Evolutionary conservation across 1,140 invertebrate genomes (phyloP), one percentile per base, ranked within the genome.

Genomic region (Drosophila setifemur): DNA sequence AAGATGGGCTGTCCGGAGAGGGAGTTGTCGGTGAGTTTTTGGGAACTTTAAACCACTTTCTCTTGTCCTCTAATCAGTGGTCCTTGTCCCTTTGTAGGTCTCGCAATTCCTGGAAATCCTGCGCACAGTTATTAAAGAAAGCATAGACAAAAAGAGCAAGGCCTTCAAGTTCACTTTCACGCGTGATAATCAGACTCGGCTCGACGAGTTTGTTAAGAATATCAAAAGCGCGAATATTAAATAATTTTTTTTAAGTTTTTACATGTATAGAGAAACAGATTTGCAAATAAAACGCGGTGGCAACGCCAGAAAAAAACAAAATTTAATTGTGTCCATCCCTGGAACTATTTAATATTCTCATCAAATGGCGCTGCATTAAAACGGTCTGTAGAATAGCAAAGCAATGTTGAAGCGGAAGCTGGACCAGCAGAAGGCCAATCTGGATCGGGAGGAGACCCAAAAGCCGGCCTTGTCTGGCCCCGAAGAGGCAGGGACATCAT

Each of bases 1-100:
- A 92, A 93, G 87, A 76, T 92, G 25, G 91, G 92, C n/a, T 92
- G 92, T 57, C 88, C 92, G 11, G 93, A 94, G 88, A 89, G 90
- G 54, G 91, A 92, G 21, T 81, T 93, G 54, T 91, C 93, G 33
- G 93, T 93, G 49, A 53, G 81, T 61, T 9, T 6, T 6, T 4
- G 69, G 68, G 1, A 16, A 31, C 9, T 0, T 2, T 16, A 9
- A 14, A 11, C 5, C 1, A 25, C 33, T 53, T 5, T 0, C 0
- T n/a, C 19, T 4, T 14, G 7, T 4, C 9, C 16, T 44, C 4
- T 6, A 6, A n/a, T 33, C 9, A 28, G 14, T 43, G 29, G 12
- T 9, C 23, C 7, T 4, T 29, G 1, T 8, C 19, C 28, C 33
- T 0, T 37, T 43, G 0, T 9, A 85, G 81, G 72, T 86, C 2